Percentiles rank a stretch among this genome's conserved stretches.
Conservation (phyloP, 2,113 vertebrate species). For the Alethe diademata region DNA sequence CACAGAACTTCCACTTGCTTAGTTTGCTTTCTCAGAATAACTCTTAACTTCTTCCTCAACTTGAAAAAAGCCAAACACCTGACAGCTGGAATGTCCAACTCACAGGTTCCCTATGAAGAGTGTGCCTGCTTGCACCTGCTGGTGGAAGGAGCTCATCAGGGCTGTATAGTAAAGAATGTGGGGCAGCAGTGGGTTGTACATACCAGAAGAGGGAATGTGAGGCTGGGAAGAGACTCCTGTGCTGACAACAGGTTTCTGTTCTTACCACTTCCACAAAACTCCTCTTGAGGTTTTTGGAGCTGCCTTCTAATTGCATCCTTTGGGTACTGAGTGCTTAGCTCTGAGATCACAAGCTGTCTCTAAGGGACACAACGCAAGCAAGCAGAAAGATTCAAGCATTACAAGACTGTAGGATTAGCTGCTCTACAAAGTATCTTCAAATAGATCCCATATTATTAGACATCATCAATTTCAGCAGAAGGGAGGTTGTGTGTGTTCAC, state of each 20-base stretch:
- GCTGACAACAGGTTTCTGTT: neutral
- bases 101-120: neutral
- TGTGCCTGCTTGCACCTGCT: neutral
- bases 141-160: neutral
- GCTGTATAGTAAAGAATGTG: rapidly evolving
- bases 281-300: neutral
- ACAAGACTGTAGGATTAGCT: neutral
- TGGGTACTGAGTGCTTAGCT: neutral
- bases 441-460: neutral
- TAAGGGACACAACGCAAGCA: rapidly evolving
- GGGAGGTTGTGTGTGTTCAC: neutral
- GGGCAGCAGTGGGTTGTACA: rapidly evolving
- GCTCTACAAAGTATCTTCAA: neutral
- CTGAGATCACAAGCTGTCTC: neutral
- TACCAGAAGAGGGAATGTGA: rapidly evolving
- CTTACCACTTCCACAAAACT: neutral
- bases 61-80: neutral
- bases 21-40: neutral
- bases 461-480: neutral
- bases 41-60: neutral
- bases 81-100: neutral
- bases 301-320: neutral
- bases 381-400: neutral
- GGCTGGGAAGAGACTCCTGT: neutral
- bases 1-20: neutral